Conservation (phyloP, 2,113 vertebrate species). For the Catharus bicknelli region DNA sequence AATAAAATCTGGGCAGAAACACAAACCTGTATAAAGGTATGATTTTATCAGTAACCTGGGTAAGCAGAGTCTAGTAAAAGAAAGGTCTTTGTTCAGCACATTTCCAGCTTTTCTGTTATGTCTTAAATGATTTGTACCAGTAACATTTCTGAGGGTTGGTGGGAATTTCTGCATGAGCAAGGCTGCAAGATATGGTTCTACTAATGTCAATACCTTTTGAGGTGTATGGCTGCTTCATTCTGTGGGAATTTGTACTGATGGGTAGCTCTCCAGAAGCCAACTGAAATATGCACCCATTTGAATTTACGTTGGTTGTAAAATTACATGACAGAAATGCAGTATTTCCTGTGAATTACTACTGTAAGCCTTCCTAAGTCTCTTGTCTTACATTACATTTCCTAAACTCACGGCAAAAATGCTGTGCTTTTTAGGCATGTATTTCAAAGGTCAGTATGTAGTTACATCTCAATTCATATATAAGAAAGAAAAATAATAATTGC, state of each 20-base stretch:
- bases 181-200: neutral
- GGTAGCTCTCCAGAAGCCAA: neutral
- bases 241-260: neutral
- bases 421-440: neutral
- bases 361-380: neutral
- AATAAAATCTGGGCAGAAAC: neutral
- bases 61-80: neutral
- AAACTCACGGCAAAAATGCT: neutral
- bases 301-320: slow-evolving; percentile 19
- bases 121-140: neutral
- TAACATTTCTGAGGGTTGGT: neutral
- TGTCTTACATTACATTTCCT: neutral
- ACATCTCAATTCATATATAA: neutral
- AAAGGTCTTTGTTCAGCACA: neutral
- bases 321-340: neutral
- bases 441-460: neutral
- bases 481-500: neutral
- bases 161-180: neutral
- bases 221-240: neutral
- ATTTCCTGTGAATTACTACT: slow-evolving; percentile 27
- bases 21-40: neutral
- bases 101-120: neutral
- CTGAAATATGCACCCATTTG: neutral
- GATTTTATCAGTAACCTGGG: neutral
- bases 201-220: neutral